Evolutionary conservation across 30 jellyfish, hydroid and myxozoan species (phyloP).

Genomic region (Chrysaora quinquecirrha): DNA sequence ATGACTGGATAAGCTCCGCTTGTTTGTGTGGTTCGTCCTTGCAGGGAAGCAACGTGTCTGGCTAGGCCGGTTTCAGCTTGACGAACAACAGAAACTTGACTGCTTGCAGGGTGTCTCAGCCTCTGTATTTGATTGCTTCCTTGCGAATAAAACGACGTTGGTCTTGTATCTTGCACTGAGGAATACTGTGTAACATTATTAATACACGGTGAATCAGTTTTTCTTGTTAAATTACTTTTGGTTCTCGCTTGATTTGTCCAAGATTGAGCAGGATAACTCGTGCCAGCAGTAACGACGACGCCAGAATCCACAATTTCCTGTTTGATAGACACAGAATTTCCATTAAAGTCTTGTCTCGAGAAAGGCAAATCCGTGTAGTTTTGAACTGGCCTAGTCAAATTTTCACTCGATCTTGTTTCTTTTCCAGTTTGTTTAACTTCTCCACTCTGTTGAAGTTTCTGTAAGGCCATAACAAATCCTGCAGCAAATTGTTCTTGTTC

Average conservation of each 20-base stretch:
- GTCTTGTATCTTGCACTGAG: too few species aligned
- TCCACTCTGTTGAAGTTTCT: conserved; percentile 85
- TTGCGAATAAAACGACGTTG: background rate
- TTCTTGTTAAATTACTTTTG: background rate
- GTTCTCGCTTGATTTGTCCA: background rate
- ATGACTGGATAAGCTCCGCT: conserved; percentile 55
- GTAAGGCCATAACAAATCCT: conserved; percentile 93
- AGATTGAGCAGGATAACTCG: background rate
- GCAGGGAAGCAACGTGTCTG: background rate
- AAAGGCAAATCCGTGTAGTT: background rate
- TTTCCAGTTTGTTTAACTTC: conserved; percentile 12
- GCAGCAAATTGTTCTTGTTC: conserved; percentile 96
- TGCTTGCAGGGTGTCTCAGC: conserved; percentile 23
- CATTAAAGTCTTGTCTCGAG: conserved; percentile 50
- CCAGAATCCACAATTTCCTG: conserved; percentile 44
- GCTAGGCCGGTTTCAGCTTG: conserved; percentile 54
- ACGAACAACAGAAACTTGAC: conserved; percentile 46
- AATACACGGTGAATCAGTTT: background rate
- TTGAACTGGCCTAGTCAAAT: conserved; percentile 16
- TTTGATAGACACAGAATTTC: conserved; percentile 54
- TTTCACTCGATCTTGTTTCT: conserved; percentile 7
- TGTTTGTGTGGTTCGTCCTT: conserved; percentile 22
- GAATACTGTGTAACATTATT: background rate
- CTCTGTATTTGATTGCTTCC: conserved; percentile 20
- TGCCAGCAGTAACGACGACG: background rate